Evolutionary conservation across 2,113 vertebrate species (phyloP).

Genomic region (Chitala chitala): DNA sequence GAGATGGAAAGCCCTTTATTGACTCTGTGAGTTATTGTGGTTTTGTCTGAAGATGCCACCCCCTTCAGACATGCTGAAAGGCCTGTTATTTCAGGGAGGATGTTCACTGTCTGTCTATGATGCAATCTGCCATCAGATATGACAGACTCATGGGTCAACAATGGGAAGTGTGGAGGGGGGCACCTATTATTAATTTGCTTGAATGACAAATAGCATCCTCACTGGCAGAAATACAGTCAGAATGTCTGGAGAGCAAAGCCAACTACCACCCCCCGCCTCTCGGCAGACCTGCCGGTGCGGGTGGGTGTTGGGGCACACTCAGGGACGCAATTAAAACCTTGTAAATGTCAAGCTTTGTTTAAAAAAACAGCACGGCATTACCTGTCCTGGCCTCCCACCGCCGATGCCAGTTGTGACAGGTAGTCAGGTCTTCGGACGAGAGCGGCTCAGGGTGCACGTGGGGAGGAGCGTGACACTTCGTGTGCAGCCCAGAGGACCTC

Average conservation of each 20-base stretch:
- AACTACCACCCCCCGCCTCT: too few relatives aligned
- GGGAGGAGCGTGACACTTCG: too few relatives aligned
- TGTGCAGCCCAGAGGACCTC: too few relatives aligned
- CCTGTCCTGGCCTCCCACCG: too few relatives aligned
- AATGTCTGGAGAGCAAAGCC: conserved; percentile 47
- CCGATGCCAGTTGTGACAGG: too few relatives aligned
- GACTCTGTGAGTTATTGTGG: conserved; percentile 21
- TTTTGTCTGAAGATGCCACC: neutral
- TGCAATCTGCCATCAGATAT: conserved; percentile 4
- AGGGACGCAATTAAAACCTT: conserved; percentile 38
- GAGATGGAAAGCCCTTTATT: conserved; percentile 23
- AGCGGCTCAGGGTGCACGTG: too few relatives aligned
- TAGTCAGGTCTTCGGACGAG: too few relatives aligned
- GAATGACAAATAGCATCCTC: conserved; percentile 46
- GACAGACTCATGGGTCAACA: neutral
- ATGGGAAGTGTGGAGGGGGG: conserved; percentile 14
- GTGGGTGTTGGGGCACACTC: conserved; percentile 14
- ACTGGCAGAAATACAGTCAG: conserved; percentile 56
- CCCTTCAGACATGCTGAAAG: neutral
- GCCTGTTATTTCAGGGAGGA: neutral
- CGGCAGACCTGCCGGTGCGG: too few relatives aligned
- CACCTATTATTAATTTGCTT: conserved; percentile 52
- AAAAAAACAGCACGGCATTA: conserved; percentile 20
- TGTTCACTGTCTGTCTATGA: conserved; percentile 21
- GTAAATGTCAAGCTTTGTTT: conserved; percentile 48